phyloP scores from a whole-genome alignment of 2,888 invertebrate genomes.

The Villa cingulata region DNA sequence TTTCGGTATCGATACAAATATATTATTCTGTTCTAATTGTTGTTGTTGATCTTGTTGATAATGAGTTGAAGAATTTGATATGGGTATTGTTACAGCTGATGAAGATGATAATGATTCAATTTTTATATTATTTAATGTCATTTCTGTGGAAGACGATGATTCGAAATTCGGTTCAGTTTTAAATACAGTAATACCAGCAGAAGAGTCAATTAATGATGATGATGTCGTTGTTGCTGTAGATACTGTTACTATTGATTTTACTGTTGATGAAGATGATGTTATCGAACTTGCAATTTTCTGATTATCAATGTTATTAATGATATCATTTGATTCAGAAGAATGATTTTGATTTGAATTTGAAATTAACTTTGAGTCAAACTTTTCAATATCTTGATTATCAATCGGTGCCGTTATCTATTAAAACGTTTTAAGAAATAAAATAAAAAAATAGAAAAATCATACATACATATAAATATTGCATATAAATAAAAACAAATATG shows the following conservation, averaged over 20 bases:
- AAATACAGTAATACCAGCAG: neutral
- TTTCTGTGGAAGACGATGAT: neutral
- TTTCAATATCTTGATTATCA: neutral
- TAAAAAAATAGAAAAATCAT: neutral
- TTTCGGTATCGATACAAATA: neutral
- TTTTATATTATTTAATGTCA: neutral
- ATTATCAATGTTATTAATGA: neutral
- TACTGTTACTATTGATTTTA: neutral
- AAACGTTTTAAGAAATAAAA: neutral
- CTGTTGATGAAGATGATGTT: neutral
- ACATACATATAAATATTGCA: no score
- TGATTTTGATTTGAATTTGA: no score
- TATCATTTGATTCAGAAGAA: neutral
- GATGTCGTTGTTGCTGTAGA: neutral
- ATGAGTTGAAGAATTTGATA: neutral
- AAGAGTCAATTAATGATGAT: no score
- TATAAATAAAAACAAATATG: no score
- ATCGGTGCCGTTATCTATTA: neutral
- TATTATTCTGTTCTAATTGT: neutral
- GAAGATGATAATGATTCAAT: neutral
- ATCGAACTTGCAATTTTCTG: no score
- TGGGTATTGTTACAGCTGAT: neutral
- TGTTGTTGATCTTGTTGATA: neutral
- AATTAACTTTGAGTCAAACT: no score
- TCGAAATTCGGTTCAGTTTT: conserved; percentile 7